These are phyloP conservation scores for Sebastes alutus DNA, from an alignment of 2,797 vertebrate genomes.

Conservation along the genomic window DNA sequence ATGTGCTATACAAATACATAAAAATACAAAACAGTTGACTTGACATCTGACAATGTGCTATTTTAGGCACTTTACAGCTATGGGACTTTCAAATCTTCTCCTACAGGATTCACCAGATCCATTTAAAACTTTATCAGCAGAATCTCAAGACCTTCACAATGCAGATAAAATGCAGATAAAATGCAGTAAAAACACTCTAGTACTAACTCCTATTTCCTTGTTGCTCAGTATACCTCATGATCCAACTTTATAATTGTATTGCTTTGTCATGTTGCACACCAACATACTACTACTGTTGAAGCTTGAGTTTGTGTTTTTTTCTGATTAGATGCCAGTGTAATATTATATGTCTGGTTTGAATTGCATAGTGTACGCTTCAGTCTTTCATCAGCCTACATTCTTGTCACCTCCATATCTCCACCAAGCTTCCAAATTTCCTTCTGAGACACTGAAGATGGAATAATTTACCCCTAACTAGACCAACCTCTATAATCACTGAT, in stretches of 20 bases:
- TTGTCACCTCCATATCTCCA: slow-evolving; percentile 22
- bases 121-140: too few species aligned
- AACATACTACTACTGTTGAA: too few species aligned
- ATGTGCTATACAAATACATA: too few species aligned
- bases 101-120: too few species aligned
- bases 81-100: too few species aligned
- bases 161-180: not conserved
- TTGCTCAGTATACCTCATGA: not conserved
- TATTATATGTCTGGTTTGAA: not conserved
- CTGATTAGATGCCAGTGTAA: not conserved
- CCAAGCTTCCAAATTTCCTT: slow-evolving; percentile 10
- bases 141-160: too few species aligned
- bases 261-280: not conserved
- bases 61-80: too few species aligned
- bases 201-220: not conserved
- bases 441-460: slow-evolving; percentile 42
- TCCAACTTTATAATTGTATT: not conserved
- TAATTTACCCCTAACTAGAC: slow-evolving; percentile 59
- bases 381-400: slow-evolving; percentile 1
- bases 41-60: too few species aligned
- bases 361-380: not conserved
- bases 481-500: slow-evolving; percentile 64
- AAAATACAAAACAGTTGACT: too few species aligned
- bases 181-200: not conserved
- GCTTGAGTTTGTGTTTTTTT: not conserved